Percentiles rank a stretch among this genome's conserved stretches.
These are phyloP conservation scores for Microplitis demolitor DNA, from an alignment of 1,140 invertebrate genomes.

Conservation along the genomic window DNA sequence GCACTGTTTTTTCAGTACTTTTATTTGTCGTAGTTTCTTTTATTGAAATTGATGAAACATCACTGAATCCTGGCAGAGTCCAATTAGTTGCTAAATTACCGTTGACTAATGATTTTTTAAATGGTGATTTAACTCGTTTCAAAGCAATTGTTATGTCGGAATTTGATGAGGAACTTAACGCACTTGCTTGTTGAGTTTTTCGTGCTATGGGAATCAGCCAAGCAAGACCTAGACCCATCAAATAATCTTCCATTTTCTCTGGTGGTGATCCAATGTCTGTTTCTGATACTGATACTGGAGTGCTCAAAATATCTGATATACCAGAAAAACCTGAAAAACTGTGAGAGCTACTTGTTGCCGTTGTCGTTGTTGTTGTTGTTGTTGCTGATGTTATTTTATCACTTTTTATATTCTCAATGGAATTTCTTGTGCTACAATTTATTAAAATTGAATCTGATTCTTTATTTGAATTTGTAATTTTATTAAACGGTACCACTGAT, in stretches of 20 bases:
- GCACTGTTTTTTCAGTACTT: constrained; percentile 54
- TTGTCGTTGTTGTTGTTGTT: not conserved
- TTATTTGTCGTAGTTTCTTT: constrained; percentile 48
- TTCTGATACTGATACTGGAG: constrained; percentile 47
- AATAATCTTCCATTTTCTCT: constrained; percentile 63
- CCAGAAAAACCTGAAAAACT: constrained; percentile 53
- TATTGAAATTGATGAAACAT: constrained; percentile 58
- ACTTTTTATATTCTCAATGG: constrained; percentile 30
- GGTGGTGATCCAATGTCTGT: constrained; percentile 52
- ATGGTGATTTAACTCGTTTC: constrained; percentile 43
- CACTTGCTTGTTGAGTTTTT: constrained; percentile 69
- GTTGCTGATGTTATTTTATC: constrained; percentile 36
- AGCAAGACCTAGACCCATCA: constrained; percentile 66
- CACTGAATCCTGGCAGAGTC: constrained; percentile 51
- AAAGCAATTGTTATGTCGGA: constrained; percentile 54
- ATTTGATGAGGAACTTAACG: constrained; percentile 67
- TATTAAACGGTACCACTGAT: not conserved
- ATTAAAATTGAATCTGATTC: constrained; percentile 6
- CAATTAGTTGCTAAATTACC: constrained; percentile 19
- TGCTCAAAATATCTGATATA: constrained; percentile 51
- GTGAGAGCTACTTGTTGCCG: constrained; percentile 36
- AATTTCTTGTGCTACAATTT: constrained; percentile 20
- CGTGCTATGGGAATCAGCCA: constrained; percentile 71
- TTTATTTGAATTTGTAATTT: not conserved
- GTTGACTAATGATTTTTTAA: constrained; percentile 42